A percentile compares a stretch with the other conserved stretches of the same genome.
These are phyloP conservation scores for Gobiocypris rarus DNA, from an alignment of 2,113 vertebrate genomes.

Conservation along the genomic window DNA sequence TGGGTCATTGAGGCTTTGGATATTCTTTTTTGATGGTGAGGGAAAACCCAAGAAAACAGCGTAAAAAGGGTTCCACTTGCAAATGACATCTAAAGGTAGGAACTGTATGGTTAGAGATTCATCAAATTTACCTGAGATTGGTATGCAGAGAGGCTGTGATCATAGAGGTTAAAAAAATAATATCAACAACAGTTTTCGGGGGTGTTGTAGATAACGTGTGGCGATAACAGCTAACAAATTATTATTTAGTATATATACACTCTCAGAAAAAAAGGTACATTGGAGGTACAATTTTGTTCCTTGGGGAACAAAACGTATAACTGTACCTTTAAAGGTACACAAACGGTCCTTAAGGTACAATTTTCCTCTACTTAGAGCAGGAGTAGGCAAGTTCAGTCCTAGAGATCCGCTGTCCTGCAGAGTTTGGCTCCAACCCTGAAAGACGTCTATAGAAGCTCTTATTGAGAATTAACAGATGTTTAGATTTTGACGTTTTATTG, in stretches of 20 bases:
- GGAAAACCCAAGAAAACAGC: not conserved
- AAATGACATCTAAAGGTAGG: conserved; percentile 1
- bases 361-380: too few species aligned
- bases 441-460: too few species aligned
- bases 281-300: too few species aligned
- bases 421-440: too few species aligned
- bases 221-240: not conserved
- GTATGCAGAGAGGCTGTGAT: not conserved
- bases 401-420: too few species aligned
- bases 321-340: too few species aligned
- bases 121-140: not conserved
- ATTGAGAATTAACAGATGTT: too few species aligned
- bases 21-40: conserved; percentile 29
- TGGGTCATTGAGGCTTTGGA: conserved; percentile 27
- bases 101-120: not conserved
- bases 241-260: not conserved
- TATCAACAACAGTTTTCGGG: not conserved
- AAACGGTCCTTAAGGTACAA: too few species aligned
- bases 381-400: too few species aligned
- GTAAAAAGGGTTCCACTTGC: conserved; percentile 26
- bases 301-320: too few species aligned
- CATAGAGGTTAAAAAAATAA: not conserved
- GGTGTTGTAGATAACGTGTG: not conserved
- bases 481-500: too few species aligned
- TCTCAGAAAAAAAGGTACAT: too few species aligned